phyloP scores from a whole-genome alignment of 2,888 invertebrate species.

The Oeneis ivallda region DNA sequence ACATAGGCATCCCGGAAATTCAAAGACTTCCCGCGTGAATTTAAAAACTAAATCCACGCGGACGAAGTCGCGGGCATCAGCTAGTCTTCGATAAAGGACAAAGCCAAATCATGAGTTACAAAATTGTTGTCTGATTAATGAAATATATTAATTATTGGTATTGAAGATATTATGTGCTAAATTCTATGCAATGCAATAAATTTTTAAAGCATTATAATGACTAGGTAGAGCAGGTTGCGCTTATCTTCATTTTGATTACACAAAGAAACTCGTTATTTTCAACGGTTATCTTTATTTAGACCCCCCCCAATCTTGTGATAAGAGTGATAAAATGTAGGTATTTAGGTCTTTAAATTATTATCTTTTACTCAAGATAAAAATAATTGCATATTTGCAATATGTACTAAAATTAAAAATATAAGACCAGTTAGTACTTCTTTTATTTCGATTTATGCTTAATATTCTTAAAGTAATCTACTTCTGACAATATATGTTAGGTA shows the following conservation, averaged over 20 bases:
- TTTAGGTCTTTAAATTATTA: slow-evolving; percentile 6
- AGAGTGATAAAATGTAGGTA: slow-evolving; percentile 12
- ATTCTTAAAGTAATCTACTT: neutral
- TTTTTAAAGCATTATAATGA: neutral
- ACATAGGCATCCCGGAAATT: too few species aligned
- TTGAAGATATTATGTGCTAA: too few species aligned
- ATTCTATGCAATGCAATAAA: too few species aligned
- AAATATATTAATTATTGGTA: too few species aligned
- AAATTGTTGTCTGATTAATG: too few species aligned
- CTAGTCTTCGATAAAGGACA: too few species aligned
- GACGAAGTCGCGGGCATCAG: too few species aligned
- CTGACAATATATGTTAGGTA: too few species aligned
- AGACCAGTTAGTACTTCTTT: neutral
- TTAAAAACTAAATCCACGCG: too few species aligned
- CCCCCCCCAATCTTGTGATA: slow-evolving; percentile 20
- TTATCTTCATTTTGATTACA: slow-evolving; percentile 3
- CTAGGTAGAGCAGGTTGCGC: neutral
- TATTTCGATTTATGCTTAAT: neutral
- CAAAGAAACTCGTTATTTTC: neutral
- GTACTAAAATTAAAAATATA: neutral
- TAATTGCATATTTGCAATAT: neutral
- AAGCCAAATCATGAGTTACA: too few species aligned
- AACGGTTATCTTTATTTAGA: slow-evolving; percentile 12
- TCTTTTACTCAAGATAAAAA: neutral
- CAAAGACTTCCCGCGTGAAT: too few species aligned